Percentiles rank a stretch among this genome's conserved stretches.
These are phyloP conservation scores for Porphyrio hochstetteri DNA, from an alignment of 2,113 vertebrate species.

Conservation along the genomic window DNA sequence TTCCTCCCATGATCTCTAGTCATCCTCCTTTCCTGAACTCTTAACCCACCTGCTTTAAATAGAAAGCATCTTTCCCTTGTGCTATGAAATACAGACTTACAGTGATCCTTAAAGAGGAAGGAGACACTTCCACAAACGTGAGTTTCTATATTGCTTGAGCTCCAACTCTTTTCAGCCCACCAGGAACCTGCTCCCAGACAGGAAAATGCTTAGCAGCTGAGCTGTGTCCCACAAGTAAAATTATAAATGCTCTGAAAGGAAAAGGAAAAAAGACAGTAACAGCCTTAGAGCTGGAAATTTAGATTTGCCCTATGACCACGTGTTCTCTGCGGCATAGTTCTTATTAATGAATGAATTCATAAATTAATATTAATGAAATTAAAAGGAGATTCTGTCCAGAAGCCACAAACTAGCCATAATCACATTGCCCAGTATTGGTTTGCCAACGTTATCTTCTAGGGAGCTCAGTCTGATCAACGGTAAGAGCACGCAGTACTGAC, in stretches of 20 bases:
- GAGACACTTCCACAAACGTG: neutral
- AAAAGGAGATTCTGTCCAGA: neutral
- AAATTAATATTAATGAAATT: neutral
- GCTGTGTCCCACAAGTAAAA: neutral
- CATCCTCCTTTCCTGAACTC: neutral
- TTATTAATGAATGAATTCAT: no score
- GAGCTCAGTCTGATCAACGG: neutral
- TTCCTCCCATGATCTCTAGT: neutral
- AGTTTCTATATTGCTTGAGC: neutral
- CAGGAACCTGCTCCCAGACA: neutral
- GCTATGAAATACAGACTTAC: neutral
- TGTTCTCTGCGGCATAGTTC: neutral
- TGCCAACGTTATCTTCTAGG: neutral
- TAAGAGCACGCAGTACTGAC: no score
- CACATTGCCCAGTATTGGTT: neutral
- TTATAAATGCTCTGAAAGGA: neutral
- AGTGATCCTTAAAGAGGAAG: neutral
- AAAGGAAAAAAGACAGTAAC: neutral
- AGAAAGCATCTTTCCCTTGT: neutral
- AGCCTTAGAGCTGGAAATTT: neutral
- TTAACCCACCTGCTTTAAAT: neutral
- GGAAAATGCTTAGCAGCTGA: neutral
- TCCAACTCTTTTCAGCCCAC: neutral
- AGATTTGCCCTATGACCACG: neutral
- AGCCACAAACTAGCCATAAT: neutral